A percentile compares a stretch with the other conserved stretches of the same genome.
These are phyloP conservation scores for Doris montereyensis DNA, from an alignment of 2,888 invertebrate genomes.

Conservation along the genomic window DNA sequence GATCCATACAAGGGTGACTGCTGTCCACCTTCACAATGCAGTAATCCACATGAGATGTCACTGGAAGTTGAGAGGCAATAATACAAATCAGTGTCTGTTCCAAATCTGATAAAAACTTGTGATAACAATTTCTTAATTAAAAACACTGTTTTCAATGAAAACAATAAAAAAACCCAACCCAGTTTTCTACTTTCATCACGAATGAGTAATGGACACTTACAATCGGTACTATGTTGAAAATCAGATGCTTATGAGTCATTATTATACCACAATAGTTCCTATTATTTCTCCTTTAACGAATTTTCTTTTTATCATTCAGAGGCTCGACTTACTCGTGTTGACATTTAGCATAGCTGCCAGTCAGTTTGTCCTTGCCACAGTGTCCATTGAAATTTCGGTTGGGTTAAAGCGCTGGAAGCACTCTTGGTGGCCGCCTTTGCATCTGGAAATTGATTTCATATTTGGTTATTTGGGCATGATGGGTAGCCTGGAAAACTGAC, in stretches of 20 bases:
- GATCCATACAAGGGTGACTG: slow-evolving; percentile 86
- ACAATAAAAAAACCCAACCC: no score
- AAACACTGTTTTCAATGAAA: no score
- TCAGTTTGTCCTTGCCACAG: slow-evolving; percentile 81
- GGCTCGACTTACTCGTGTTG: slow-evolving; percentile 84
- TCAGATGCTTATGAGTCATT: background rate
- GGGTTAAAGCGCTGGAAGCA: slow-evolving; percentile 97
- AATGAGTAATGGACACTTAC: no score
- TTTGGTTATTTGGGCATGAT: no score
- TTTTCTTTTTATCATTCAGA: no score
- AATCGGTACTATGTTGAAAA: background rate
- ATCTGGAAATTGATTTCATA: slow-evolving; percentile 75
- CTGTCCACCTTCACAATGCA: slow-evolving; percentile 93
- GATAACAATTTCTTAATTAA: no score
- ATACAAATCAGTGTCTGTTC: no score
- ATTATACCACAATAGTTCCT: background rate
- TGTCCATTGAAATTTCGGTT: slow-evolving; percentile 94
- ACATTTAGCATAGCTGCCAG: slow-evolving; percentile 81
- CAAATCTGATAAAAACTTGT: no score
- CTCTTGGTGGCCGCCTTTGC: slow-evolving; percentile 86
- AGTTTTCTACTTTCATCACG: no score
- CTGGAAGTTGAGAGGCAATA: no score
- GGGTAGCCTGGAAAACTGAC: no score
- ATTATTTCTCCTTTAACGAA: background rate
- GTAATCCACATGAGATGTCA: slow-evolving; percentile 92